Evolutionary conservation across 2,113 vertebrate genomes (phyloP).

Genomic region (Barbus barbus): DNA sequence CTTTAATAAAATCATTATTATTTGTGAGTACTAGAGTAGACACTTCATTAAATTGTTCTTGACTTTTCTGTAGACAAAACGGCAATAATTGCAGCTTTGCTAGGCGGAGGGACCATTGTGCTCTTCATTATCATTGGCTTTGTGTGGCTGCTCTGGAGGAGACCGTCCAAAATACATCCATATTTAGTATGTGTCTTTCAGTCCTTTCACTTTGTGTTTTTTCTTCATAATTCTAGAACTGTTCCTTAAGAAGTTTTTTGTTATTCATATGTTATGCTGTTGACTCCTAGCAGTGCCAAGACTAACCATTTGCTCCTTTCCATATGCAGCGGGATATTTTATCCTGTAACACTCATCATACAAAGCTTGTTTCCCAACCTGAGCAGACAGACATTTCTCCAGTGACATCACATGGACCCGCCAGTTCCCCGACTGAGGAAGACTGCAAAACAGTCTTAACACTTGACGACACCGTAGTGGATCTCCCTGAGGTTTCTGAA

Average conservation of each 20-base stretch:
- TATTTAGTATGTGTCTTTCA: not conserved
- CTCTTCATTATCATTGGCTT: not conserved
- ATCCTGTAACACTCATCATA: too few species aligned
- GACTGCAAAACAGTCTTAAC: not conserved
- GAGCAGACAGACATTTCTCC: too few species aligned
- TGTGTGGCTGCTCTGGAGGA: constrained; percentile 12
- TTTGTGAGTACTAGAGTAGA: not conserved
- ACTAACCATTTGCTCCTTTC: not conserved
- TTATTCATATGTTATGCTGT: too few species aligned
- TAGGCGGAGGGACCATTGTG: not conserved
- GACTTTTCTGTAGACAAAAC: constrained; percentile 16
- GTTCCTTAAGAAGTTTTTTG: not conserved
- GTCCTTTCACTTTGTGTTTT: too few species aligned
- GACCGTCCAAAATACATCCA: not conserved
- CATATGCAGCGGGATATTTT: too few species aligned
- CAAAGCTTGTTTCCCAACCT: too few species aligned
- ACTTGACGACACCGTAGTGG: not conserved
- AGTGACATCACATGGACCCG: too few species aligned
- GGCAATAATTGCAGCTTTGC: not conserved
- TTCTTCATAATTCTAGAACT: too few species aligned
- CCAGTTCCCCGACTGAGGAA: not conserved
- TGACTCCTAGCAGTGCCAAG: not conserved
- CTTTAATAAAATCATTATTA: not conserved
- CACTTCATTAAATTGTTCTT: not conserved
- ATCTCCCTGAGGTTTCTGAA: not conserved